These are phyloP conservation scores for Myocastor coypus DNA, from an alignment of 2,113 vertebrate genomes.

Conservation along the genomic window DNA sequence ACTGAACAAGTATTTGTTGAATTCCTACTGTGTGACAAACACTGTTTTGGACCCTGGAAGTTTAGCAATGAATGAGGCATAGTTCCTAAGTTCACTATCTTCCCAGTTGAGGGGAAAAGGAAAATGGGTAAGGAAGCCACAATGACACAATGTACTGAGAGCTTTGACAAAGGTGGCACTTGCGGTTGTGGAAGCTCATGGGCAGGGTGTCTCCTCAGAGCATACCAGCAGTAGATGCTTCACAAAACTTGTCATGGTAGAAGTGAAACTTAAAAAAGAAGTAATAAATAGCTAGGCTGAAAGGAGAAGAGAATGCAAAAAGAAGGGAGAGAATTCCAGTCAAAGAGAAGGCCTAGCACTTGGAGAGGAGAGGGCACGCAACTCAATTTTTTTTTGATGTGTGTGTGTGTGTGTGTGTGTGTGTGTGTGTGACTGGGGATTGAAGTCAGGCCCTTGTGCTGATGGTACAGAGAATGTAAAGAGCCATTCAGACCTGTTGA, in stretches of 20 bases:
- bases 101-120: not conserved
- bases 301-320: not conserved
- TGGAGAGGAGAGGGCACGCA: not conserved
- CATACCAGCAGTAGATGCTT: not conserved
- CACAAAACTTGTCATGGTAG: not conserved
- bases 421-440: too few relatives aligned
- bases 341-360: not conserved
- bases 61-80: not conserved
- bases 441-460: too few relatives aligned
- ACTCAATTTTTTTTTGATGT: too few relatives aligned
- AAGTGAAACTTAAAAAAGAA: not conserved
- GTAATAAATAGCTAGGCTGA: not conserved
- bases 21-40: not conserved
- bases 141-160: not conserved
- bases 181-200: not conserved
- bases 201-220: not conserved
- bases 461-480: too few relatives aligned
- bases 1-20: not conserved
- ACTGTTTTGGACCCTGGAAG: not conserved
- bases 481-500: not conserved
- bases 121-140: not conserved
- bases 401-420: too few relatives aligned
- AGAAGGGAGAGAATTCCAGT: not conserved
- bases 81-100: not conserved
- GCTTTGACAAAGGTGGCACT: not conserved